phyloP scores from a whole-genome alignment of 1,140 invertebrate species.

The Drosophila paulistorum region DNA sequence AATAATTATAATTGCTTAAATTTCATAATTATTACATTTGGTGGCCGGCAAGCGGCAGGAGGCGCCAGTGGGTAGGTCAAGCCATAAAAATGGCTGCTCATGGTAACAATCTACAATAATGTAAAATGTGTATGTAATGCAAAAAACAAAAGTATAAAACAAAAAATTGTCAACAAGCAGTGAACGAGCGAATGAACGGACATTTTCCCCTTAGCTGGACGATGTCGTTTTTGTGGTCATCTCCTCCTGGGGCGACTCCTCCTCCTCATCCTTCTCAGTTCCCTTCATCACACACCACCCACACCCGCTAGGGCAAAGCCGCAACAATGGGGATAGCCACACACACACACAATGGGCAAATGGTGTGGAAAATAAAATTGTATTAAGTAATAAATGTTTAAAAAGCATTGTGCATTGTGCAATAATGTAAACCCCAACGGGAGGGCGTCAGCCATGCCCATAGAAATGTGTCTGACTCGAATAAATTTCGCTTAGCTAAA shows the following conservation, averaged over 20 bases:
- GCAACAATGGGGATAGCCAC: constrained; percentile 19
- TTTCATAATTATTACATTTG: constrained; percentile 17
- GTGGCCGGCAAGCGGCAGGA: background rate
- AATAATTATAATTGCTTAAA: constrained; percentile 24
- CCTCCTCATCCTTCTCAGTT: background rate
- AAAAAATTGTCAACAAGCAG: constrained; percentile 18
- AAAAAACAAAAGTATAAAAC: constrained; percentile 11
- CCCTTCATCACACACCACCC: background rate
- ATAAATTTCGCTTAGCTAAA: constrained; percentile 10
- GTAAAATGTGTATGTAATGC: constrained; percentile 3
- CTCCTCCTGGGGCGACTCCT: constrained; percentile 5
- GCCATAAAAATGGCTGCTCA: constrained; percentile 7
- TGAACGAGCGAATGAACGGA: background rate
- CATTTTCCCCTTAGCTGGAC: background rate
- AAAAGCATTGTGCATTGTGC: constrained; percentile 20
- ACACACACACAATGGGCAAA: constrained; percentile 19
- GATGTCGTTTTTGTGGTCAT: constrained; percentile 19
- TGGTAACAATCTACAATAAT: constrained; percentile 18
- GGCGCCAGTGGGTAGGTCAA: background rate
- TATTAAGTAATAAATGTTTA: constrained; percentile 32
- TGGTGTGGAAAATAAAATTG: constrained; percentile 33
- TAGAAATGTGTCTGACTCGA: constrained; percentile 5
- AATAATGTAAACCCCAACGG: constrained; percentile 11
- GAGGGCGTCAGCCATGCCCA: constrained; percentile 5
- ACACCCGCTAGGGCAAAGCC: background rate